Conservation (phyloP, 2,888 invertebrate species). For the Leucophenga montana region DNA sequence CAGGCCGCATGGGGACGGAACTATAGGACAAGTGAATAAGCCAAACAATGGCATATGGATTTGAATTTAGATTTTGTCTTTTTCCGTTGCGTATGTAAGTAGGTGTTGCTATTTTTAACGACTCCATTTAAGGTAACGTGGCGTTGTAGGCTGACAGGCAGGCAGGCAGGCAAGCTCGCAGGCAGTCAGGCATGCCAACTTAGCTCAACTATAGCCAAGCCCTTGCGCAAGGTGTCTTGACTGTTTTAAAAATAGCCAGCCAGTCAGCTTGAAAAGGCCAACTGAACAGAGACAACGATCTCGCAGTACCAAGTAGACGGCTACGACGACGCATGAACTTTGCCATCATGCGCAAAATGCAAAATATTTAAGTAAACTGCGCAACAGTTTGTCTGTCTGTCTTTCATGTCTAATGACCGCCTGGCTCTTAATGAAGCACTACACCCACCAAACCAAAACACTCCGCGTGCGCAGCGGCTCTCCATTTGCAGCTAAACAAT, state of each 20-base stretch:
- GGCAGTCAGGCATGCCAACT: neutral
- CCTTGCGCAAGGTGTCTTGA: constrained; percentile 25
- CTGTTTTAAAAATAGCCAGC: constrained; percentile 19
- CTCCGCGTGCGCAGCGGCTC: no score
- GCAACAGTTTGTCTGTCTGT: no score
- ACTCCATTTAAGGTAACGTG: constrained; percentile 15
- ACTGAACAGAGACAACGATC: constrained; percentile 33
- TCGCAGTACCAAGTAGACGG: constrained; percentile 33
- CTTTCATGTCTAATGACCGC: constrained; percentile 15
- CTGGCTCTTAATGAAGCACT: constrained; percentile 16
- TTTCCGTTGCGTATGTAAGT: constrained; percentile 8
- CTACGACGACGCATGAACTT: constrained; percentile 41
- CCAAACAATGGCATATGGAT: constrained; percentile 30
- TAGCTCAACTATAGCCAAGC: constrained; percentile 3
- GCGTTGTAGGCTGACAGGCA: neutral
- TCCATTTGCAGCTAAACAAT: no score
- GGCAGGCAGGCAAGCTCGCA: neutral
- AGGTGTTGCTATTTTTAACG: constrained; percentile 18
- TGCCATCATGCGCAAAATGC: constrained; percentile 11
- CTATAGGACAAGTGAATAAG: constrained; percentile 59
- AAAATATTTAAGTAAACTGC: constrained; percentile 15
- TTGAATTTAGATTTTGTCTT: neutral
- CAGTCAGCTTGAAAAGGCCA: neutral
- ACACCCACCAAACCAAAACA: no score
- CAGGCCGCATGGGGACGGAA: constrained; percentile 35